These are phyloP conservation scores for Epizoanthus ramosus DNA, from an alignment of 92 coral and sea anemone genomes.

Conservation along the genomic window DNA sequence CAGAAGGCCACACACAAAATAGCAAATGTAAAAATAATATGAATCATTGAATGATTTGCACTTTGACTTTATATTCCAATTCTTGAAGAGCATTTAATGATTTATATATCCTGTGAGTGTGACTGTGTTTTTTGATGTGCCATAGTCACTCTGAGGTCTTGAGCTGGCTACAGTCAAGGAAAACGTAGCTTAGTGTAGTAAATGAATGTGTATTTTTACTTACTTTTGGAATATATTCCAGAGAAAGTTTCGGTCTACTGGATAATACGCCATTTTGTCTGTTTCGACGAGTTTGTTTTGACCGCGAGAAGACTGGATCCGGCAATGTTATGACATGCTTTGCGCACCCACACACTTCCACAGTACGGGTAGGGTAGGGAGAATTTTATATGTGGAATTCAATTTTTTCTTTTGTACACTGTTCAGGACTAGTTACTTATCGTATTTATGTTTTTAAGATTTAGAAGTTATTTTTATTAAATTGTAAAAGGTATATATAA, in stretches of 20 bases:
- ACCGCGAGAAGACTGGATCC: too few relatives aligned
- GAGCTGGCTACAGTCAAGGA: not conserved
- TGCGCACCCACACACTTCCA: too few relatives aligned
- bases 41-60: too few relatives aligned
- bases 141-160: too few relatives aligned
- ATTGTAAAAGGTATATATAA: slow-evolving; percentile 1
- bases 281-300: not conserved
- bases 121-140: too few relatives aligned
- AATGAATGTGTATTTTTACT: slow-evolving; percentile 12
- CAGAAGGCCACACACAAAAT: not conserved
- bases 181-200: not conserved
- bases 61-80: not conserved
- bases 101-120: too few relatives aligned
- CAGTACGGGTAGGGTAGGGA: not conserved
- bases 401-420: too few relatives aligned
- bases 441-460: not conserved
- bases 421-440: not conserved
- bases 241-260: slow-evolving; percentile 66
- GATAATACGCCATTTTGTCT: slow-evolving; percentile 44
- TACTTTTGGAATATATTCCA: slow-evolving; percentile 73
- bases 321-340: too few relatives aligned
- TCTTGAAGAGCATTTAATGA: too few relatives aligned
- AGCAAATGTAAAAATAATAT: not conserved
- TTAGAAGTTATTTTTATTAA: not conserved
- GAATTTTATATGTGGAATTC: not conserved